Conservation (phyloP, 2,888 invertebrate genomes). For the Melanostoma mellinum region DNA sequence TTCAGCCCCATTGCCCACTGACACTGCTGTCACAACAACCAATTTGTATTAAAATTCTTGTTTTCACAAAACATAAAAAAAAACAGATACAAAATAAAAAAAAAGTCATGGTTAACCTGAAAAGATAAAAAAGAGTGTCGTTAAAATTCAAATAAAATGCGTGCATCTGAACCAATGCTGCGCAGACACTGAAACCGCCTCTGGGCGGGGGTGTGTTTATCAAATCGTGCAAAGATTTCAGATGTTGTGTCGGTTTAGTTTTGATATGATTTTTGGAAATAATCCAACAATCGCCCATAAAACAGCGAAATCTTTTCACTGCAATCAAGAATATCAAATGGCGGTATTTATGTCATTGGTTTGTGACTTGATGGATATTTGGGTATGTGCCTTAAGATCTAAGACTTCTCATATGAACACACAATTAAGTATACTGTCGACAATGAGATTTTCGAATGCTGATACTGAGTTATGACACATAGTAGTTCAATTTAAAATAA, state of each 20-base stretch:
- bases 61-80: constrained; percentile 35
- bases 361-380: constrained; percentile 10
- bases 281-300: constrained; percentile 30
- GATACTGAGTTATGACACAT: too few species aligned
- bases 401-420: too few species aligned
- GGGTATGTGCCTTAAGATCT: neutral
- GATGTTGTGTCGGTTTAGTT: constrained; percentile 26
- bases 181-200: neutral
- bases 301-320: constrained; percentile 32
- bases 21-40: constrained; percentile 15
- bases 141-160: constrained; percentile 42
- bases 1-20: constrained; percentile 36
- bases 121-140: constrained; percentile 10
- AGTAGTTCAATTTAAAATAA: too few species aligned
- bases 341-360: constrained; percentile 11
- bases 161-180: constrained; percentile 26
- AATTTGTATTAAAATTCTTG: constrained; percentile 54
- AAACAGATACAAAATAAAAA: constrained; percentile 2
- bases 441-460: neutral
- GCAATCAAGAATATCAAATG: constrained; percentile 27
- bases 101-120: neutral
- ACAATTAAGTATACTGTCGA: neutral
- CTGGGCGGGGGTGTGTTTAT: constrained; percentile 13
- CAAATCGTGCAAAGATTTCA: constrained; percentile 54
- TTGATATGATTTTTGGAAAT: constrained; percentile 10